Base-by-base conservation (phyloP, 2,888 invertebrate genomes). In the Dorcus hopei region DNA sequence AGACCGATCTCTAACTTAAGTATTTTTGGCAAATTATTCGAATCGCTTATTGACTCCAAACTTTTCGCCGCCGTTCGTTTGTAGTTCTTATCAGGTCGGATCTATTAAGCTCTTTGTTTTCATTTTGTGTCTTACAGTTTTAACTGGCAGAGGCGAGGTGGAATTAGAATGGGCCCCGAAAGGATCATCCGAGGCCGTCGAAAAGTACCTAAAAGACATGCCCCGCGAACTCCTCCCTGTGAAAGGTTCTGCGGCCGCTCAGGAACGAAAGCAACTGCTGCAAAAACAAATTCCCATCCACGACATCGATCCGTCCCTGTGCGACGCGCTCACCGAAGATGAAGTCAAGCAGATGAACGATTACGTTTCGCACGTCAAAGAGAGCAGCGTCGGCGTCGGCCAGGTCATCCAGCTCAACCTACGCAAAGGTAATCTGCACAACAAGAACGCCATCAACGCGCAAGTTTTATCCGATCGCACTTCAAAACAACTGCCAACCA, bases 231-330 rank as follows among this genome's bases (percentile, higher is more conserved):
- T 90, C 70, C 85, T 93, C 49, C 94, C 94, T 1, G 87, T 94
- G 42, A 87, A 87, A 51, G 93, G 93, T 0, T 89, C 91, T 43
- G 85, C 84, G 61, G 94, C 93, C 38, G 93, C 93, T 0, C 83
- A 85, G 51, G 84, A 87, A 65, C 82, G 95, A 14, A 89, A 90
- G 66, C 89, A 91, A 57, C 87, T 92, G 69, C 81, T 95, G 4
- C 89, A 93, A 70, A 90, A 90, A 61, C 94, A 95, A 79, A 83
- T 94, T 57, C 93, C 93, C 9, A 84, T 90, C 1, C 93, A 93
- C 72, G 93, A 93, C 73, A 85, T 93, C 49, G 90, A 91, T 74
- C 80, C 84, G 19, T 78, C 79, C 43, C 73, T 80, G n/a, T 85
- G 85, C 65, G 83, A 85, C 66, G 79, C 81, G 53, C 76, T 85